phyloP scores from a whole-genome alignment of 37 sponge, comb jelly and placozoan genomes.

The Bolinopsis microptera region DNA sequence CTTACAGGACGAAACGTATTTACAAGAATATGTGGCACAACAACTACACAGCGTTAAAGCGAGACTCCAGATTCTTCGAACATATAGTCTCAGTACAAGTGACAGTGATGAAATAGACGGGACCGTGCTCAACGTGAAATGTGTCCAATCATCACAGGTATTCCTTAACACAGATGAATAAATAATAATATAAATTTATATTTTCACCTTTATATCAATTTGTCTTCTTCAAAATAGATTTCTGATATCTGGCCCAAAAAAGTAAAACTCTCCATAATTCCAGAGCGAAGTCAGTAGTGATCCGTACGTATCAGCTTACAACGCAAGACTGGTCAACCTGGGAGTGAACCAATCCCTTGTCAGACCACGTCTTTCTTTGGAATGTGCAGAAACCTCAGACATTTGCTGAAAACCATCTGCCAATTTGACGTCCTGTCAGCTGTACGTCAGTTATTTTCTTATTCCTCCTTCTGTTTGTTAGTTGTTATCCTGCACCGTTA shows the following conservation, averaged over 20 bases:
- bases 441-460: not conserved
- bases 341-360: slow-evolving; percentile 35
- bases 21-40: slow-evolving; percentile 57
- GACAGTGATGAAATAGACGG: slow-evolving; percentile 55
- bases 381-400: not conserved
- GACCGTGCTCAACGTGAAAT: slow-evolving; percentile 50
- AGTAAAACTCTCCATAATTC: not conserved
- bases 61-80: slow-evolving; percentile 22
- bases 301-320: slow-evolving; percentile 28
- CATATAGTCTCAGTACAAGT: slow-evolving; percentile 42
- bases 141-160: slow-evolving; percentile 37
- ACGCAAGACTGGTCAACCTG: slow-evolving; percentile 51
- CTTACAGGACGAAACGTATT: slow-evolving; percentile 42
- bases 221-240: too few species aligned
- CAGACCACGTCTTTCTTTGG: slow-evolving; percentile 60
- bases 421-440: not conserved
- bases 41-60: slow-evolving; percentile 40
- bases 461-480: too few species aligned
- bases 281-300: slow-evolving; percentile 60
- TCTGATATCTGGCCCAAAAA: not conserved
- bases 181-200: too few species aligned
- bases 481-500: too few species aligned
- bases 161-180: not conserved
- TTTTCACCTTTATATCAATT: too few species aligned
- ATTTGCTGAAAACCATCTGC: not conserved